Evolutionary conservation across 2,113 vertebrate species (phyloP).

Genomic region (Rallus limicola): DNA sequence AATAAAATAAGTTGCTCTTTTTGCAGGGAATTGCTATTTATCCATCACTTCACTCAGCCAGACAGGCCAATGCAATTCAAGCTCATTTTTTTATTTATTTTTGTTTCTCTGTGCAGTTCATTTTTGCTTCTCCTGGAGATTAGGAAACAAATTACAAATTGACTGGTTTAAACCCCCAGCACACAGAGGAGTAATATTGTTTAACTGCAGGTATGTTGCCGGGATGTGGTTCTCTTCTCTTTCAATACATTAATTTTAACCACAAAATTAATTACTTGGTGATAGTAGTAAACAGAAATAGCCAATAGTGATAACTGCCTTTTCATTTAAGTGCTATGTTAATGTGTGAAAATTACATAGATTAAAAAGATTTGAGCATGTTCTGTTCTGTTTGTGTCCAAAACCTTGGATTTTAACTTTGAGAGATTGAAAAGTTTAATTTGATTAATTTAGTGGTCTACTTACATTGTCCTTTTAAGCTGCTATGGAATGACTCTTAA

Average conservation of each 20-base stretch:
- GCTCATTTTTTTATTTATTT: background rate
- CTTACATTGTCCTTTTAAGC: conserved; percentile 16
- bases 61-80: background rate
- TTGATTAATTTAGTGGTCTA: conserved; percentile 10
- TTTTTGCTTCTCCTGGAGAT: background rate
- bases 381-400: background rate
- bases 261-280: background rate
- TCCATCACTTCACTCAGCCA: background rate
- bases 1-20: background rate
- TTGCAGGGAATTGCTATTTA: background rate
- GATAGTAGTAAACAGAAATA: background rate
- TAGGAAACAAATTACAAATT: background rate
- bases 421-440: background rate
- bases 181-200: background rate
- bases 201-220: background rate
- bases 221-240: background rate
- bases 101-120: background rate
- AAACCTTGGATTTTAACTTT: background rate
- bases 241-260: background rate
- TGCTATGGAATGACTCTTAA: background rate
- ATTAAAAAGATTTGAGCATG: background rate
- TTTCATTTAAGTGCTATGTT: background rate
- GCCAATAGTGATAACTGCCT: background rate
- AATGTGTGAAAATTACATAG: background rate
- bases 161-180: background rate